Base-by-base conservation (phyloP, 2,113 vertebrate species). In the Heptranchias perlo region DNA sequence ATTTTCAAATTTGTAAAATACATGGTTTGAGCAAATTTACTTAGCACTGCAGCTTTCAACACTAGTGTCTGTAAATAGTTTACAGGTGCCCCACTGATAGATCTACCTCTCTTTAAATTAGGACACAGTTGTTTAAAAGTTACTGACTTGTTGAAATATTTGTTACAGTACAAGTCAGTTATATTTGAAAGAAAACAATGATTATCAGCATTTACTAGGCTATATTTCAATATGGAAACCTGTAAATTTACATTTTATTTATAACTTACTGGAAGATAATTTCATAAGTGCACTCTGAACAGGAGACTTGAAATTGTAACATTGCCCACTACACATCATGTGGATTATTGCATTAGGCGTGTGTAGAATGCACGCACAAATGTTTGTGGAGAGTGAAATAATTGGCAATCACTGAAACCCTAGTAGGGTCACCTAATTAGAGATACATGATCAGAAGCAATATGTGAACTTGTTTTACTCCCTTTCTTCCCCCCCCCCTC, bases 1-100 rank as follows among this genome's bases (percentile, higher is more conserved):
- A 91, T 96, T 97, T 65, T 97, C 76, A 95, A 58, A 96, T 96
- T 96, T 96, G 87, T 78, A 96, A 96, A 96, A 86, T 96, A 13
- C 62, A 47, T 44, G 92, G 23, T 67, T 67, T 69, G 65, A 95
- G 94, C 89, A 93, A 93, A 93, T 93, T 82, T 35, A 95, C 39
- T 69, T 95, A 52, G 47, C 94, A 52, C 47, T 31, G 64, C 94
- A 69, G 49, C 65, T 69, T 95, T 73, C 64, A 95, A 95, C 64
- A 95, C 65, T 52, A 95, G 47, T 69, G 49, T 95, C 64, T 95
- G 62, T 94, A 67, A 94, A 47, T 2, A 67, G 47, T 95, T 95
- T 95, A 95, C 28, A 95, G 94, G 65, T 95, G 49, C 44, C 39
- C 64, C 64, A 39, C 64, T 52, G 25, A 69, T 67, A 95, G 4